These are phyloP conservation scores for Drosophila lutescens DNA, from an alignment of 2,888 invertebrate species.

Conservation along the genomic window DNA sequence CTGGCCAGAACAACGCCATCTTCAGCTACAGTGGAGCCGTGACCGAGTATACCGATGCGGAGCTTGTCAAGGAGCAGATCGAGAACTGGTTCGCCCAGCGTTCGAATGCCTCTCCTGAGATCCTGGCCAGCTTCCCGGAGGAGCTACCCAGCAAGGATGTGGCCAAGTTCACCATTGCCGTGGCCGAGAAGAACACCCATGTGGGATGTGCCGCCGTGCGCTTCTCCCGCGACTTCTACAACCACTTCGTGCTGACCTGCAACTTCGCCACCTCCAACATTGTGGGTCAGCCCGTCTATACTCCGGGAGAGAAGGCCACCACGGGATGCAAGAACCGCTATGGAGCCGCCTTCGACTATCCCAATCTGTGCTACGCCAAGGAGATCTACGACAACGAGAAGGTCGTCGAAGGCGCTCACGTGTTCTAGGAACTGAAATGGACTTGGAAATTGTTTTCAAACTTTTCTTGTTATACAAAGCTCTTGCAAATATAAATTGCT, in stretches of 20 bases:
- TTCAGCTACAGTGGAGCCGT: slow-evolving; percentile 66
- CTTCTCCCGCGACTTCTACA: slow-evolving; percentile 49
- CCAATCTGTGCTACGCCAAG: slow-evolving; percentile 56
- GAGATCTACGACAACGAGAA: slow-evolving; percentile 55
- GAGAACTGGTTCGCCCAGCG: slow-evolving; percentile 65
- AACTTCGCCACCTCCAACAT: slow-evolving; percentile 64
- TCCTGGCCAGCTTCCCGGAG: slow-evolving; percentile 57
- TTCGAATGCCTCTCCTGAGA: slow-evolving; percentile 45
- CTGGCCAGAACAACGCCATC: slow-evolving; percentile 65
- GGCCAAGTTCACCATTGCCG: slow-evolving; percentile 60
- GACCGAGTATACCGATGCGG: slow-evolving; percentile 62
- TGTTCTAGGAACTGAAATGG: neutral
- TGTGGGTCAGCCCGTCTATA: slow-evolving; percentile 58
- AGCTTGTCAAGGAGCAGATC: slow-evolving; percentile 67
- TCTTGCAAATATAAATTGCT: neutral
- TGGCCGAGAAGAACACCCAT: slow-evolving; percentile 60
- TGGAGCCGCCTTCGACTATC: slow-evolving; percentile 62
- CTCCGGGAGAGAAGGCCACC: slow-evolving; percentile 54
- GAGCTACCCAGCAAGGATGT: slow-evolving; percentile 52
- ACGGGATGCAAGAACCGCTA: slow-evolving; percentile 60
- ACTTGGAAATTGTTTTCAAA: neutral
- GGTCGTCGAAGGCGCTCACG: slow-evolving; percentile 12
- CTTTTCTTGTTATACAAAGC: neutral
- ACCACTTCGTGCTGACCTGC: slow-evolving; percentile 63
- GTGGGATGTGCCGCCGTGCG: slow-evolving; percentile 47